These are phyloP conservation scores for Hirtodrosophila alboralis DNA, from an alignment of 2,888 invertebrate genomes.

Conservation along the genomic window DNA sequence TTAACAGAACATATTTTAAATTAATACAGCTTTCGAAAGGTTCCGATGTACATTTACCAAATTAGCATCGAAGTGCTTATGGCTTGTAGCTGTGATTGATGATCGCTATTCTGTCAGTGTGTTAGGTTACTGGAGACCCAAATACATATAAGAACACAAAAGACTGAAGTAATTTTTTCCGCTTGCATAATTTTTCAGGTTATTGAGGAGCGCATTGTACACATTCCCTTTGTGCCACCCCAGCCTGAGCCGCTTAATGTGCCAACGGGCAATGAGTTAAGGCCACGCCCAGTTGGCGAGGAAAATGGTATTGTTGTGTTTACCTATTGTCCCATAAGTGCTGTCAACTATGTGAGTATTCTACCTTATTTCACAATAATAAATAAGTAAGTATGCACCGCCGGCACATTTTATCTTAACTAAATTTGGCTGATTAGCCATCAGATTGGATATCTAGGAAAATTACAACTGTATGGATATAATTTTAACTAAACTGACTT, in stretches of 20 bases:
- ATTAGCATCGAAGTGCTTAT: too few relatives aligned
- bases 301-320: slow-evolving; percentile 93
- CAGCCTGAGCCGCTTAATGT: slow-evolving; percentile 92
- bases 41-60: too few relatives aligned
- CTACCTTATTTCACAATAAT: not conserved
- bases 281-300: slow-evolving; percentile 93
- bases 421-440: slow-evolving; percentile 2
- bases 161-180: too few relatives aligned
- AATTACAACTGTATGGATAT: slow-evolving; percentile 2
- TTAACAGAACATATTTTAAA: too few relatives aligned
- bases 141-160: too few relatives aligned
- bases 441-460: not conserved
- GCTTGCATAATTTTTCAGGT: slow-evolving; percentile 86
- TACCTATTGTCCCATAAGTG: slow-evolving; percentile 93
- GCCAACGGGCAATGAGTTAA: slow-evolving; percentile 90
- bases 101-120: too few relatives aligned
- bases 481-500: slow-evolving; percentile 20
- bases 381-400: slow-evolving; percentile 19
- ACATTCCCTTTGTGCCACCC: slow-evolving; percentile 89
- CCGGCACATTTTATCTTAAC: slow-evolving; percentile 15
- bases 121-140: too few relatives aligned
- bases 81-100: too few relatives aligned
- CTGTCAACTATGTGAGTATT: slow-evolving; percentile 93
- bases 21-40: too few relatives aligned
- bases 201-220: slow-evolving; percentile 91